These are phyloP conservation scores for Mellivora capensis DNA, from an alignment of 2,113 vertebrate genomes.

Conservation along the genomic window DNA sequence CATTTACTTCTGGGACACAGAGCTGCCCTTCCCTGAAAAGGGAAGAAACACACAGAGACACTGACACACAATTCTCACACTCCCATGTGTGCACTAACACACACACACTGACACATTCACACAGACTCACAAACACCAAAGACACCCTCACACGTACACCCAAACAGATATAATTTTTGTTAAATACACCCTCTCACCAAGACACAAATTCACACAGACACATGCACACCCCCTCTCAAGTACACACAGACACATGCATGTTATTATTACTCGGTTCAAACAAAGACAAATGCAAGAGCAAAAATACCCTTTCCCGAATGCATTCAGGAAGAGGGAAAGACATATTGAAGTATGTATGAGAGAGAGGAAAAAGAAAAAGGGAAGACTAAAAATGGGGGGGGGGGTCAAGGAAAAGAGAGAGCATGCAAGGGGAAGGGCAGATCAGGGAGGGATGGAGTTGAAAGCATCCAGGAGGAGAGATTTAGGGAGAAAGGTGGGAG, in stretches of 20 bases:
- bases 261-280: neutral
- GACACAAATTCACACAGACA: neutral
- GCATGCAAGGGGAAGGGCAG: neutral
- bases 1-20: neutral
- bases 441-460: neutral
- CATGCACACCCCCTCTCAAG: neutral
- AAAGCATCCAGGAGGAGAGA: constrained; percentile 8
- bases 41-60: neutral
- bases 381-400: neutral
- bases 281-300: neutral
- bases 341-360: neutral
- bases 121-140: neutral
- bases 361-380: neutral
- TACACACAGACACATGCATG: neutral
- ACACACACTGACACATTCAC: neutral
- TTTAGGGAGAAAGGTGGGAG: neutral
- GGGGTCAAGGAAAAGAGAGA: neutral
- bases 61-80: neutral
- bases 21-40: neutral
- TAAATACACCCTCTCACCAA: neutral
- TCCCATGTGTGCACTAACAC: neutral
- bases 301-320: neutral
- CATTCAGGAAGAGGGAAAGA: neutral
- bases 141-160: neutral
- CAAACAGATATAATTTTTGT: neutral